Percentiles rank a stretch among this genome's conserved stretches.
Conservation (phyloP, 2,888 invertebrate genomes). For the Caenorhabditis sp. region DNA sequence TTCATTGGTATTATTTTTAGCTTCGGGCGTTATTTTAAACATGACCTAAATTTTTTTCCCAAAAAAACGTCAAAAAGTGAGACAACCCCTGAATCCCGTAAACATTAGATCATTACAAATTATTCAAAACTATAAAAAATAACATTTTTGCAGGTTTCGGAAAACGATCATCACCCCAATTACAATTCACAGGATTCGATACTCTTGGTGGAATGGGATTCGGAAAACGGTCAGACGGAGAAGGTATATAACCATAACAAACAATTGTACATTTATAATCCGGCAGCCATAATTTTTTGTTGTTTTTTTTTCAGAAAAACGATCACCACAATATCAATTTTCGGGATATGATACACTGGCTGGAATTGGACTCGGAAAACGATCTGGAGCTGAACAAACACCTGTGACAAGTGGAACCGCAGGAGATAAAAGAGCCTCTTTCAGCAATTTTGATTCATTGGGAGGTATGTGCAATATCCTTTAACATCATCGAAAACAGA, state of each 20-base stretch:
- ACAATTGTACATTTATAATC: no score
- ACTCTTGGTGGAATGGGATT: constrained; percentile 1
- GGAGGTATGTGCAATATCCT: no score
- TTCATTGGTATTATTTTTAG: no score
- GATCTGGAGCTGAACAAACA: not conserved
- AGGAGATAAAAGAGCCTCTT: no score
- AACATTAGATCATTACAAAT: no score
- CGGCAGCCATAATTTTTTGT: not conserved
- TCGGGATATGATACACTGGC: constrained; percentile 30
- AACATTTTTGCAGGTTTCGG: constrained; percentile 11
- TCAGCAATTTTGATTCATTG: no score
- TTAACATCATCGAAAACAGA: no score
- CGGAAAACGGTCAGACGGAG: not conserved
- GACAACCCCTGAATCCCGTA: no score
- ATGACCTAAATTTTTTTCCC: no score
- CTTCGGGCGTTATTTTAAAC: no score
- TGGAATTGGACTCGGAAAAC: constrained; percentile 33
- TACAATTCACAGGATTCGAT: not conserved
- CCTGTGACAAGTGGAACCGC: not conserved
- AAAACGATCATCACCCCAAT: constrained; percentile 8
- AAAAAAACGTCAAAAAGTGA: no score
- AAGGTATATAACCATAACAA: not conserved
- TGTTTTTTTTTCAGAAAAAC: not conserved
- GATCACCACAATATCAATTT: constrained; percentile 7
- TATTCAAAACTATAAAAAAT: no score